These are phyloP conservation scores for Vollenhovia emeryi DNA, from an alignment of 1,140 invertebrate genomes.

Conservation along the genomic window DNA sequence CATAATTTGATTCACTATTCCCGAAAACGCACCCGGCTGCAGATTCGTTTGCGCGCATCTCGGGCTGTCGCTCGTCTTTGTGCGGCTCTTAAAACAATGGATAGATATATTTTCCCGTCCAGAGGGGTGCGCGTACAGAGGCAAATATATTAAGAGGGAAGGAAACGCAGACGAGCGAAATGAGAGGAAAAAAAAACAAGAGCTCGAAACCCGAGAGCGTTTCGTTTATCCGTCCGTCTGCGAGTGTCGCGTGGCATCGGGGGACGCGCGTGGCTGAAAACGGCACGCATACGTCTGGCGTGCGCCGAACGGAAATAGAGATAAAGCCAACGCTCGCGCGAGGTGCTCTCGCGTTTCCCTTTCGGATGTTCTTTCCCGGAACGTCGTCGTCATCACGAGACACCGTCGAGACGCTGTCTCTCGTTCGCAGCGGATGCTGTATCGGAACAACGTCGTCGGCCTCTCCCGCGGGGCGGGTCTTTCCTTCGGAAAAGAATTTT, in stretches of 20 bases:
- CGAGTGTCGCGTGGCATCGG: slow-evolving; percentile 27
- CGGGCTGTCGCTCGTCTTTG: neutral
- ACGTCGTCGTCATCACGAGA: slow-evolving; percentile 24
- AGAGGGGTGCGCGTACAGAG: neutral
- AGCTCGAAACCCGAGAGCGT: neutral
- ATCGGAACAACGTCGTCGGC: neutral
- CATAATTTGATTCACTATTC: neutral
- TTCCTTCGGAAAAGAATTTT: neutral
- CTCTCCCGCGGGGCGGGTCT: neutral
- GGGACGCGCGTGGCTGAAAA: slow-evolving; percentile 30
- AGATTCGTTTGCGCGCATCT: neutral
- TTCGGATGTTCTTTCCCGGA: slow-evolving; percentile 16
- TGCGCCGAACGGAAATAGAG: slow-evolving; percentile 37
- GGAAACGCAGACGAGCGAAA: neutral
- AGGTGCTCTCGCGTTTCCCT: slow-evolving; percentile 6
- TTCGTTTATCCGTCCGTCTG: neutral
- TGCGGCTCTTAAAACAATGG: neutral
- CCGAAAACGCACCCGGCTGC: neutral
- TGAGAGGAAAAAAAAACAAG: neutral
- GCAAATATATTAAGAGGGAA: neutral
- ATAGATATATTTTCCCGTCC: neutral
- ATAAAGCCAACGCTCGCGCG: slow-evolving; percentile 8
- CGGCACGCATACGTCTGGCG: slow-evolving; percentile 26
- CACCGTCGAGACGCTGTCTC: slow-evolving; percentile 32
- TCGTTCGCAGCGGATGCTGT: neutral